Conservation (phyloP, 2,888 invertebrate genomes). For the Exephanes ischioxanthus region DNA sequence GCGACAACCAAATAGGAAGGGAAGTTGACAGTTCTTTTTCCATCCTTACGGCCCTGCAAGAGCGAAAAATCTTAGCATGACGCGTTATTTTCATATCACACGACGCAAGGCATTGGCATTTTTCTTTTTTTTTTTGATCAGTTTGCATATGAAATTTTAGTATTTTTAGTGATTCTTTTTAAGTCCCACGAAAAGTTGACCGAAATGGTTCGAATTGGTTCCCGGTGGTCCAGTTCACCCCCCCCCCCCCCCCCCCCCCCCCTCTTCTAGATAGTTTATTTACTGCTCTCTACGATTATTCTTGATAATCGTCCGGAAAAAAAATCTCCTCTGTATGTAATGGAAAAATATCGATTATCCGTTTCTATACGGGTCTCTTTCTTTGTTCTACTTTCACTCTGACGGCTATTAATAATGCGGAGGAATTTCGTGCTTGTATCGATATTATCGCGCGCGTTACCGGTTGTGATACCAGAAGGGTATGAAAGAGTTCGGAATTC, state of each 20-base stretch:
- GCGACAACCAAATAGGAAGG: constrained; percentile 37
- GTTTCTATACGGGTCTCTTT: background rate
- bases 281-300: background rate
- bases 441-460: constrained; percentile 43
- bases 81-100: background rate
- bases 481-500: constrained; percentile 49
- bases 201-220: no score
- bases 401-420: constrained; percentile 40
- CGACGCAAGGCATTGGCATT: background rate
- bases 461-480: constrained; percentile 3
- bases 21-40: constrained; percentile 45
- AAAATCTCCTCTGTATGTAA: background rate
- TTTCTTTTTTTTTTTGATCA: background rate
- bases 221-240: no score
- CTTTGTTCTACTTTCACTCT: constrained; percentile 20
- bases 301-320: background rate
- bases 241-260: no score
- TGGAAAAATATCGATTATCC: constrained; percentile 38
- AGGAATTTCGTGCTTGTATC: constrained; percentile 53
- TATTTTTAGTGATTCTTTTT: background rate
- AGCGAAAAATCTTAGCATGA: background rate
- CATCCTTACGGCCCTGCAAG: constrained; percentile 7
- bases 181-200: background rate
- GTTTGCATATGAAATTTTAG: no score
- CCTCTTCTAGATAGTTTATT: background rate